phyloP scores from a whole-genome alignment of 1,140 invertebrate genomes.

The Halictus rubicundus region DNA sequence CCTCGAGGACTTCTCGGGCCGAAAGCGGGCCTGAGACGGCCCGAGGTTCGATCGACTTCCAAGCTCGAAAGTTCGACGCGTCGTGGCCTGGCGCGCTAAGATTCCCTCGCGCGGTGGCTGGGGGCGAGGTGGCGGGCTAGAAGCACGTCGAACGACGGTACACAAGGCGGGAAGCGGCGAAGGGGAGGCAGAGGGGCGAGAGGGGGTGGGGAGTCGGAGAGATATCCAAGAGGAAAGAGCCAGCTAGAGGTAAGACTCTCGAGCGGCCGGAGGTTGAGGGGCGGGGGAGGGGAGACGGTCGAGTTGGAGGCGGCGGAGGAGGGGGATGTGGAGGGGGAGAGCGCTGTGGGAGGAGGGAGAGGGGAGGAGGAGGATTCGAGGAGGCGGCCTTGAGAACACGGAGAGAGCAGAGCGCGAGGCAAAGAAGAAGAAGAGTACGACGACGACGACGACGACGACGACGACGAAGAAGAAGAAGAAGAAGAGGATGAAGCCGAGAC shows the following conservation, averaged over 20 bases:
- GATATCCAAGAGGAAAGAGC: slow-evolving; percentile 9
- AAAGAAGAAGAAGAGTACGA: slow-evolving; percentile 52
- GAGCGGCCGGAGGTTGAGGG: slow-evolving; percentile 38
- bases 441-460: slow-evolving; percentile 12
- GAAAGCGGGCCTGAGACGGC: no score
- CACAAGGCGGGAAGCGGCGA: neutral
- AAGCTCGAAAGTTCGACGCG: slow-evolving; percentile 45
- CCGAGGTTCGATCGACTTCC: slow-evolving; percentile 51
- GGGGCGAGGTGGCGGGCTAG: neutral
- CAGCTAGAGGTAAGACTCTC: slow-evolving; percentile 45
- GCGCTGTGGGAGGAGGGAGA: slow-evolving; percentile 38
- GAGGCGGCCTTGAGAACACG: slow-evolving; percentile 79
- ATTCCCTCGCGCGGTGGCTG: slow-evolving; percentile 28
- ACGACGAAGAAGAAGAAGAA: slow-evolving; percentile 36
- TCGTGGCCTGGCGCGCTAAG: slow-evolving; percentile 24
- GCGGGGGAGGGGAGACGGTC: slow-evolving; percentile 6
- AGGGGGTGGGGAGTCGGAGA: neutral
- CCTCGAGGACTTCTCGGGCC: no score
- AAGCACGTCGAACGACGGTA: neutral
- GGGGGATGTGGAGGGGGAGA: slow-evolving; percentile 52
- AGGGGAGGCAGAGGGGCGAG: neutral
- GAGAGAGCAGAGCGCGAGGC: slow-evolving; percentile 61
- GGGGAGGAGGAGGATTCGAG: slow-evolving; percentile 70
- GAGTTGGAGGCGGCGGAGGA: slow-evolving; percentile 58
- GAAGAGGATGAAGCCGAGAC: slow-evolving; percentile 44